These are phyloP conservation scores for Zaprionus vittiger DNA, from an alignment of 1,140 invertebrate genomes.

Conservation along the genomic window DNA sequence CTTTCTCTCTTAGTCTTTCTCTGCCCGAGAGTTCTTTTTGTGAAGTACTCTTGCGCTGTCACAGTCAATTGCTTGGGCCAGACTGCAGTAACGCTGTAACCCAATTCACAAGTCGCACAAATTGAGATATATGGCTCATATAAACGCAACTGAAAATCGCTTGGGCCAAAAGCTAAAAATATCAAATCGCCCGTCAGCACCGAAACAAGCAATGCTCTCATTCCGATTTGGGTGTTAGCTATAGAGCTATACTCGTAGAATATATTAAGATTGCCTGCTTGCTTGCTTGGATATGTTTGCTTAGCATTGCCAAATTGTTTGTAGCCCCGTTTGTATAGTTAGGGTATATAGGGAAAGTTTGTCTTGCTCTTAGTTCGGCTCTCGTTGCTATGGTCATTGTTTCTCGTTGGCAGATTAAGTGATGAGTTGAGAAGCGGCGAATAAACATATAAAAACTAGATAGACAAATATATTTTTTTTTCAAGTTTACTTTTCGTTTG, in stretches of 20 bases:
- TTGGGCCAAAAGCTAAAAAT: conserved; percentile 14
- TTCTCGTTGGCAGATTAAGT: conserved; percentile 66
- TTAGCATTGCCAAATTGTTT: background rate
- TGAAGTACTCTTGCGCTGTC: conserved; percentile 30
- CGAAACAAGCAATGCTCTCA: conserved; percentile 8
- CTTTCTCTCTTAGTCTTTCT: conserved; percentile 1
- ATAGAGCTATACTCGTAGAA: background rate
- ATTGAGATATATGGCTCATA: conserved; percentile 60
- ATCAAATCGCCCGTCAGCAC: background rate
- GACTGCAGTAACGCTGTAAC: conserved; percentile 40
- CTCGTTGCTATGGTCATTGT: conserved; percentile 31
- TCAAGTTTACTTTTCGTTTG: conserved; percentile 50
- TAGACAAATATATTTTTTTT: conserved; percentile 50
- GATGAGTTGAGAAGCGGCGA: conserved; percentile 54
- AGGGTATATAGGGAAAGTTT: conserved; percentile 35
- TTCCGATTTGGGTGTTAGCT: too few relatives aligned
- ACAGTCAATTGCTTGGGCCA: conserved; percentile 47
- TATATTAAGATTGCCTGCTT: background rate
- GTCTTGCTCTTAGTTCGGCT: conserved; percentile 33
- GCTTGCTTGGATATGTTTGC: background rate
- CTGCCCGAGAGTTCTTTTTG: background rate
- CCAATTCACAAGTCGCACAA: conserved; percentile 56
- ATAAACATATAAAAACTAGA: conserved; percentile 51
- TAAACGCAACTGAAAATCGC: conserved; percentile 44
- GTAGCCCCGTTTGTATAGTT: background rate